Evolutionary conservation across 2,797 vertebrate genomes (phyloP), one percentile per base, ranked within the genome.

Genomic region (Spizella passerina): DNA sequence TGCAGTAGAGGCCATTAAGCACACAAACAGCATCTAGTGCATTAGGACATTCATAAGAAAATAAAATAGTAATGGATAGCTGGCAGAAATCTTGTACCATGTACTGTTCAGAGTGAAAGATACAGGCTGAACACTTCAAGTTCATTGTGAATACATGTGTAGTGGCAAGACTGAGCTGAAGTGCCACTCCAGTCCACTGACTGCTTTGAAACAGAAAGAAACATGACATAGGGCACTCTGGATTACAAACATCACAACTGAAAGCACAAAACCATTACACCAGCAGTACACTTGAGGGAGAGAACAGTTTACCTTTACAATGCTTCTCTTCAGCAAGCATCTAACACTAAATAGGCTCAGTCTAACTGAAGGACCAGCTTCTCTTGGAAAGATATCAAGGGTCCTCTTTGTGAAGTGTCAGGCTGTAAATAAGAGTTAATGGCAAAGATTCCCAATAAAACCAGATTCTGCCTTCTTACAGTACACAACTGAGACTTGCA

Each of bases 71-170:
- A 84, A 78, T 4, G 15, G 60, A 36, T 27, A 70, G 18, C 27
- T 66, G 64, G 43, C 73, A 82, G 26, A 55, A 76, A 36, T 39
- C 26, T 29, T 19, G 15, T 46, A 34, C 7, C 27, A 50, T 2
- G 6, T n/a, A 34, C 11, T 34, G 22, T 34, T 75, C n/a, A 59
- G 46, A 63, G 76, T 11, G 14, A 47, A 55, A 80, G 24, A 38
- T 12, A 30, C 9, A 68, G 36, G n/a, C 49, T 52, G 27, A 91
- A 61, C 14, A 3, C 20, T 47, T 59, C 18, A 34, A 56, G 29
- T 15, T 56, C 30, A 53, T 4, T 30, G 53, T 29, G 44, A 30
- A 82, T 3, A 1, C 3, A 1, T 8, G 29, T 0, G 0, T 20
- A 47, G 55, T 1, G 2, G 32, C 56, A 87, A 14, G 41, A 68